A percentile compares a stretch with the other conserved stretches of the same genome.
These are phyloP conservation scores for Ascaphus truei DNA, from an alignment of 2,113 vertebrate genomes.

Conservation along the genomic window DNA sequence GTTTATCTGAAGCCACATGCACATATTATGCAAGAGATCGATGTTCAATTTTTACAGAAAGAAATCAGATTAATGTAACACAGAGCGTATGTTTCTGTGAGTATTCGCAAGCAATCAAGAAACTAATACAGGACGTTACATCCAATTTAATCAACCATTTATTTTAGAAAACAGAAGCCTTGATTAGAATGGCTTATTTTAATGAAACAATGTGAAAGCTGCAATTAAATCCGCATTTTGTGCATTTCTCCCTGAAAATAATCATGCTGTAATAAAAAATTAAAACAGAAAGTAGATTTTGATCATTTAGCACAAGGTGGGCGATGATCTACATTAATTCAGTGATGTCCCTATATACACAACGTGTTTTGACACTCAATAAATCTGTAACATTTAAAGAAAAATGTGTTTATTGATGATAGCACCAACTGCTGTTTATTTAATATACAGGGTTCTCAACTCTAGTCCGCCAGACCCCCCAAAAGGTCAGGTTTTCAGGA, in stretches of 20 bases:
- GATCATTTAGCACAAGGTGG: no score
- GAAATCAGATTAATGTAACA: conserved; percentile 54
- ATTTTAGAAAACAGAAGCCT: background rate
- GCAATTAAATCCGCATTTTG: background rate
- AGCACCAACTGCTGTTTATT: no score
- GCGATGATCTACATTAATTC: no score
- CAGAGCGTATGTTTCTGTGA: conserved; percentile 52
- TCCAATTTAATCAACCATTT: conserved; percentile 50
- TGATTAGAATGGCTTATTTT: background rate
- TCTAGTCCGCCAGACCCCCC: no score
- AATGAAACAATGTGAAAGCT: background rate
- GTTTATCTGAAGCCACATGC: background rate
- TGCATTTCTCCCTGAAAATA: no score
- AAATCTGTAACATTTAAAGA: no score
- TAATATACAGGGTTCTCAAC: no score
- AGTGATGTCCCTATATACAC: no score
- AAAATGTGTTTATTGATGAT: no score
- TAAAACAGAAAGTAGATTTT: no score
- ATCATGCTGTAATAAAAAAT: background rate
- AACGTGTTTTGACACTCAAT: no score
- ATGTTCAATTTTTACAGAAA: conserved; percentile 44
- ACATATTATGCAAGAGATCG: background rate
- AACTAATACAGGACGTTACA: conserved; percentile 53
- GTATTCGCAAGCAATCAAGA: conserved; percentile 49
- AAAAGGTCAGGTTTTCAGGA: no score